Evolutionary conservation across 2,888 invertebrate species (phyloP).

Genomic region (Caenorhabditis becei): DNA sequence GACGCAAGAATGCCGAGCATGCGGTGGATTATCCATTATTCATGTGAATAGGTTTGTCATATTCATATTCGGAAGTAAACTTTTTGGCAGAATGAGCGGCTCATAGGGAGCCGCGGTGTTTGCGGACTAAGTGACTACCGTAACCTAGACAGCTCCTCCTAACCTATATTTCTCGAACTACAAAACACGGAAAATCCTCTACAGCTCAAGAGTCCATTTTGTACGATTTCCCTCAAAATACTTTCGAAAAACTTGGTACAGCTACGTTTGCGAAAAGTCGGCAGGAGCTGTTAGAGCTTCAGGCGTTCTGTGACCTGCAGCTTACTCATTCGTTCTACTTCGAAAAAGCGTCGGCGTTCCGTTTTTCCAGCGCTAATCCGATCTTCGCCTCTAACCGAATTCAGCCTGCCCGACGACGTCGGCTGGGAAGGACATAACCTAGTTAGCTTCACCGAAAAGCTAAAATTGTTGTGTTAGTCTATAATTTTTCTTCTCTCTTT

Average conservation of each 20-base stretch:
- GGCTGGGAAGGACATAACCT: conserved; percentile 27
- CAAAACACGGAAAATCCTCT: too few species aligned
- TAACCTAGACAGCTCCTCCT: too few species aligned
- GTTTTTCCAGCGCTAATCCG: conserved; percentile 1
- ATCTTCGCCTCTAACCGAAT: conserved; percentile 19
- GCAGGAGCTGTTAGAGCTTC: too few species aligned
- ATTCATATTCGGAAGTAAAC: conserved; percentile 29
- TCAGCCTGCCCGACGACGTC: conserved; percentile 11
- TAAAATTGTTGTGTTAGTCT: conserved; percentile 40
- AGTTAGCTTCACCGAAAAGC: conserved; percentile 12
- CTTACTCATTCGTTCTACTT: neutral
- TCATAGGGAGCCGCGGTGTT: too few species aligned
- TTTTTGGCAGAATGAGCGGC: too few species aligned
- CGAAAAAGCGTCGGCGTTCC: conserved; percentile 1
- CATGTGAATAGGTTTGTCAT: conserved; percentile 39
- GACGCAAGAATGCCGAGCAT: conserved; percentile 28
- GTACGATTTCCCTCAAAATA: too few species aligned
- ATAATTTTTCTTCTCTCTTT: conserved; percentile 16
- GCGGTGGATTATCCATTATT: conserved; percentile 41
- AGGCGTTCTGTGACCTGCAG: too few species aligned
- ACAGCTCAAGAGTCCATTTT: too few species aligned
- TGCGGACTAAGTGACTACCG: too few species aligned
- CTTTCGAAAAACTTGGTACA: too few species aligned
- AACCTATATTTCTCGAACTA: too few species aligned
- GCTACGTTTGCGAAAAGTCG: too few species aligned